Evolutionary conservation across 2,888 invertebrate genomes (phyloP).

Genomic region (Yponomeuta evonymella): DNA sequence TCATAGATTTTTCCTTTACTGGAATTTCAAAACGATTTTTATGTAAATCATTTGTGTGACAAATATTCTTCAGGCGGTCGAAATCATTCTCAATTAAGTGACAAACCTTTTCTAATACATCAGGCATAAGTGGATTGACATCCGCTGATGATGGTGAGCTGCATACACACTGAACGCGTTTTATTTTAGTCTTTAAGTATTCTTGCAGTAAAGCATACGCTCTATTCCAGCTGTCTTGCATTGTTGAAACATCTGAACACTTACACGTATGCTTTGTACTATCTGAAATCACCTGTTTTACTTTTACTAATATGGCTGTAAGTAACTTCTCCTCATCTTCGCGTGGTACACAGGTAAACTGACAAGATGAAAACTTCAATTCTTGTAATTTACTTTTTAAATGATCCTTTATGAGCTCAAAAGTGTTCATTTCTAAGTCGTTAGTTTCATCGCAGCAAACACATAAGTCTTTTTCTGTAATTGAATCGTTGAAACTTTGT

Average conservation of each 20-base stretch:
- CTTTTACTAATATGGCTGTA: constrained; percentile 42
- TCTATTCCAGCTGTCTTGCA: constrained; percentile 54
- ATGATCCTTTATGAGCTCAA: constrained; percentile 54
- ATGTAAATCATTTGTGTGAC: constrained; percentile 32
- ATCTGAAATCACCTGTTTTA: constrained; percentile 52
- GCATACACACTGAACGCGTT: constrained; percentile 51
- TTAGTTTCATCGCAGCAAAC: constrained; percentile 25
- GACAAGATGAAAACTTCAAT: constrained; percentile 38
- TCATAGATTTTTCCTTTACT: background rate
- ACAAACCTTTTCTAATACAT: constrained; percentile 49
- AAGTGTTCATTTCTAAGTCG: constrained; percentile 59
- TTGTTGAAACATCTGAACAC: constrained; percentile 31
- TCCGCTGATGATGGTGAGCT: constrained; percentile 28
- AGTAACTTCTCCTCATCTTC: constrained; percentile 49
- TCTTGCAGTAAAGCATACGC: constrained; percentile 60
- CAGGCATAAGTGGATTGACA: constrained; percentile 37
- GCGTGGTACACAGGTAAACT: constrained; percentile 37
- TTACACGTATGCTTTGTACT: constrained; percentile 43
- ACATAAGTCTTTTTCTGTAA: background rate
- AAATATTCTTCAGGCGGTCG: constrained; percentile 47
- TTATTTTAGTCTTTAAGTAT: constrained; percentile 62
- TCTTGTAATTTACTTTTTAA: constrained; percentile 48
- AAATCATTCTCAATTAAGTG: constrained; percentile 60
- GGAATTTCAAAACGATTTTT: constrained; percentile 2
- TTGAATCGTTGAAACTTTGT: constrained; percentile 27